Base-by-base conservation (phyloP, 2,797 vertebrate genomes). In the Premnoplex brunnescens region DNA sequence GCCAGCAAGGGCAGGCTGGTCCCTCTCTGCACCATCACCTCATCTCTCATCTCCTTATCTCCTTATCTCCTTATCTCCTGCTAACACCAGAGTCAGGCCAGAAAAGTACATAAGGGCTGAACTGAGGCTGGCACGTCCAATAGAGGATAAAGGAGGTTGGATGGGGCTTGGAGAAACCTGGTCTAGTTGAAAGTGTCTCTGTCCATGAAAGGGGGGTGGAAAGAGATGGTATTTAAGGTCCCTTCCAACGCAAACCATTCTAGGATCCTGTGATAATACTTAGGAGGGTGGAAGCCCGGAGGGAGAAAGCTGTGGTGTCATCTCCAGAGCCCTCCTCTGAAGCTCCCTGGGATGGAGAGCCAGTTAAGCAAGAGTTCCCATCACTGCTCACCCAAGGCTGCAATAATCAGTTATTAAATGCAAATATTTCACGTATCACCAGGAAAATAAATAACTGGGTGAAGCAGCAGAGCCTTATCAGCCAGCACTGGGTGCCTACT, bases 11-110 rank as follows among this genome's bases (percentile, higher is more conserved):
- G 26, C 14, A 5, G 30, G n/a, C 44, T 43, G 69, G 21, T 83
- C 43, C 44, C 3, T 4, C 1, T 9, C 44, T 49, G 6, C 43
- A 68, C 16, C 51, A 32, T 24, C 0, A 2, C n/a, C n/a, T n/a
- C n/a, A n/a, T n/a, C n/a, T n/a, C n/a, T n/a, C n/a, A n/a, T n/a
- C n/a, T n/a, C n/a, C n/a, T n/a, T n/a, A n/a, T n/a, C n/a, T n/a
- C n/a, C n/a, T n/a, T n/a, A n/a, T n/a, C n/a, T n/a, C n/a, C 4
- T 0, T 1, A 8, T 7, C 3, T 2, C 9, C 14, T 10, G 37
- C 5, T 4, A 16, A 14, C 44, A 8, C 30, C 19, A 4, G 26
- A 4, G 26, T 2, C 2, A 2, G 16, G 34, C 43, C 67, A 62
- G 19, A 51, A 20, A 24, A 21, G 20, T 58, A 10, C 3, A 0